Percentiles rank a stretch among this genome's conserved stretches.
Evolutionary conservation across 2,797 vertebrate genomes (phyloP).

Genomic region (Chaetophractus vellerosus): DNA sequence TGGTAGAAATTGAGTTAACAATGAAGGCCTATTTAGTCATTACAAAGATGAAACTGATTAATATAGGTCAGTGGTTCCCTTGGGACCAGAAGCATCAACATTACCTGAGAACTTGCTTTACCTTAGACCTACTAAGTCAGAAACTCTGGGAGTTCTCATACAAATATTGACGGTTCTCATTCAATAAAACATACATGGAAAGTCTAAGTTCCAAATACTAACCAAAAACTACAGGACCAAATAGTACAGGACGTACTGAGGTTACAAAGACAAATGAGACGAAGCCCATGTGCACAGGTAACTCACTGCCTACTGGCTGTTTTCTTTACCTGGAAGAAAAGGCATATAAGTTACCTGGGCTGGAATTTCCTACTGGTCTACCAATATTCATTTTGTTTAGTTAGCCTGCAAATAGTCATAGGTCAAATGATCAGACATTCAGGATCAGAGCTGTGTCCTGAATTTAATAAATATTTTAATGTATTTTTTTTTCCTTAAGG

Average conservation of each 20-base stretch:
- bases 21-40: not conserved
- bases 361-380: slow-evolving; percentile 19
- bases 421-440: slow-evolving; percentile 45
- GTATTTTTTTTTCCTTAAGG: not conserved
- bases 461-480: slow-evolving; percentile 57
- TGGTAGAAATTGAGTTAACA: not conserved
- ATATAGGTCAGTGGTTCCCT: not conserved
- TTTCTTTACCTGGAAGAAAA: not conserved
- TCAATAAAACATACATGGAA: not conserved
- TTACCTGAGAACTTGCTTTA: not conserved
- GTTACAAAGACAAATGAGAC: slow-evolving; percentile 1
- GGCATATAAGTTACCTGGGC: not conserved
- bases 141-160: not conserved
- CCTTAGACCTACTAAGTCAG: not conserved
- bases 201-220: not conserved
- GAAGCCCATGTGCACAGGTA: not conserved
- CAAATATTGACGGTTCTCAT: not conserved
- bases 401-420: not conserved
- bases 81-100: not conserved
- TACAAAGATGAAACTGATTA: not conserved
- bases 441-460: not conserved
- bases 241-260: not conserved
- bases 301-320: not conserved
- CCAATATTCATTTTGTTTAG: slow-evolving; percentile 32
- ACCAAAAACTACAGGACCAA: no score